These are phyloP conservation scores for Falco columbarius DNA, from an alignment of 2,797 vertebrate genomes.

Conservation along the genomic window DNA sequence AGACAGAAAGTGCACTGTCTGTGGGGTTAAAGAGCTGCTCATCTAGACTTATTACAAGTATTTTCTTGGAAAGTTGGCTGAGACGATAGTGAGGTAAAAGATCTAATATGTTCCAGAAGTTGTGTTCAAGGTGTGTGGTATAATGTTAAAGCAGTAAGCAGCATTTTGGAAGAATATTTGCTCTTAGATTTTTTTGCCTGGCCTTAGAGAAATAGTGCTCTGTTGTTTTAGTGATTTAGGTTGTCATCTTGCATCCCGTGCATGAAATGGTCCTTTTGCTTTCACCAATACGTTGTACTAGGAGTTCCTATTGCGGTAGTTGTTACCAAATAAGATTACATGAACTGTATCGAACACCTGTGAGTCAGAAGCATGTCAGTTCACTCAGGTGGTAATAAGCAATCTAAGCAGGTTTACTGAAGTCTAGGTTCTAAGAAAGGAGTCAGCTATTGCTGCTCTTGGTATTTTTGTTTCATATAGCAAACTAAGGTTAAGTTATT, in stretches of 20 bases:
- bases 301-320: not conserved
- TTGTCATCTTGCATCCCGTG: not conserved
- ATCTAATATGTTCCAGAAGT: not conserved
- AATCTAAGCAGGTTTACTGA: not conserved
- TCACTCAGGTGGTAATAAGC: not conserved
- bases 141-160: not conserved
- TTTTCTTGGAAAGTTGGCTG: not conserved
- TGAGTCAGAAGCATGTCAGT: constrained; percentile 15
- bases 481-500: not conserved
- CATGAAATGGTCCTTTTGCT: not conserved
- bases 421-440: not conserved
- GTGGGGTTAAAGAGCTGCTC: not conserved
- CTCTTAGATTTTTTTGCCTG: not conserved
- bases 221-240: not conserved
- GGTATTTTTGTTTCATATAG: not conserved
- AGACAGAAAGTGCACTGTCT: not conserved
- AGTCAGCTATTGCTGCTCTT: not conserved
- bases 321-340: not conserved
- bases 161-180: not conserved
- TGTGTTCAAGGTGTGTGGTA: not conserved
- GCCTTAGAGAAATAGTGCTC: not conserved
- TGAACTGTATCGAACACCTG: not conserved
- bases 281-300: not conserved
- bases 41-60: not conserved
- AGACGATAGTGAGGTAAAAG: not conserved